A percentile compares a stretch with the other conserved stretches of the same genome.
Conservation (phyloP, 2,113 vertebrate genomes). For the Percina caprodes region DNA sequence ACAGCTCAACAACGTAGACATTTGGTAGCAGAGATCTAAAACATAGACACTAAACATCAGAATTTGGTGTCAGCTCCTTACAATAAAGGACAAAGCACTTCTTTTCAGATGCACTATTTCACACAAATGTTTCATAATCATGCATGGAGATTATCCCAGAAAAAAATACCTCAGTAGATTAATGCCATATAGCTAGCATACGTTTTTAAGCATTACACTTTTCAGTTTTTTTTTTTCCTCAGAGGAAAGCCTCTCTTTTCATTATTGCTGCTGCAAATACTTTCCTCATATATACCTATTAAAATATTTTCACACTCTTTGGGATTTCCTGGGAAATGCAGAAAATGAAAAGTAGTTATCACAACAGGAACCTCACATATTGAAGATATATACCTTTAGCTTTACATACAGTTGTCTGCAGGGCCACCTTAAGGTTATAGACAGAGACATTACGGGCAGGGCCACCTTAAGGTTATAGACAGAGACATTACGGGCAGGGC, state of each 20-base stretch:
- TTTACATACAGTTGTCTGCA: slow-evolving; percentile 9
- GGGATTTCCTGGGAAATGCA: slow-evolving; percentile 8
- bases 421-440: slow-evolving; percentile 6
- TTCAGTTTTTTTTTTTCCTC: too few species aligned
- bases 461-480: too few species aligned
- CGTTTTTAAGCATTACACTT: background rate
- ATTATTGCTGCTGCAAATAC: background rate
- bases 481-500: too few species aligned
- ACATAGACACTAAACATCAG: background rate
- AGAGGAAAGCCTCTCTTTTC: background rate
- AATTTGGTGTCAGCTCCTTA: background rate
- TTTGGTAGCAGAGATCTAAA: background rate
- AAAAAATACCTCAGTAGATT: background rate
- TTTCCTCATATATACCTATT: background rate
- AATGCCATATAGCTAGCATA: background rate
- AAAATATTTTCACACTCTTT: background rate
- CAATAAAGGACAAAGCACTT: background rate
- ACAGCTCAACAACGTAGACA: background rate
- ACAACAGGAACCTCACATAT: too few species aligned
- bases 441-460: background rate
- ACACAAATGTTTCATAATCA: background rate
- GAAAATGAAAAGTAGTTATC: background rate
- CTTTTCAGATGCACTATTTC: background rate
- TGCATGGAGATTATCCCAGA: background rate
- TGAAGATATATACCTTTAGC: too few species aligned